Base-by-base conservation (phyloP, 92 coral and sea anemone genomes). In the Phymanthus crucifer region DNA sequence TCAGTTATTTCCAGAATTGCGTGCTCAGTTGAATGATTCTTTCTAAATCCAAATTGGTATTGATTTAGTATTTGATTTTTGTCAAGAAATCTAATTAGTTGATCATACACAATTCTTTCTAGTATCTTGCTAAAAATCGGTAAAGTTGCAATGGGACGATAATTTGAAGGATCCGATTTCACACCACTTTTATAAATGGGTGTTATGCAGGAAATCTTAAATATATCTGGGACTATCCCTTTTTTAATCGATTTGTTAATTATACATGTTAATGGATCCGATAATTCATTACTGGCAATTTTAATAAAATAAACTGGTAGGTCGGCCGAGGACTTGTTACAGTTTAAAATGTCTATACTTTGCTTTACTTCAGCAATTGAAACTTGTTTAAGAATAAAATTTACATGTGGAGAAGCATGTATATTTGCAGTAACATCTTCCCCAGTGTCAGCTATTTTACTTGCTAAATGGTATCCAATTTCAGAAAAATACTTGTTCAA, bases 31-130 rank as follows among this genome's bases (percentile, higher is more conserved):
- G 82, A 85, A 36, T 66, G 69, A 16, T 76, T 69, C 50, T 85
- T 82, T 68, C 84, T 35, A 73, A 85, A 89, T 16, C 89, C 92
- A 89, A 84, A 85, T 38, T 84, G 92, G 72, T 80, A 84, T n/a
- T 84, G 13, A 48, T 37, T 83, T 48, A 88, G 36, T 57, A 86
- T 72, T 23, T 70, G 69, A 69, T 77, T 69, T 66, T 81, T 78
- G 32, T 77, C 79, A 32, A 82, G 45, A 57, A 56, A 73, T 33
- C 19, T 31, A 3, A 56, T 2, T 12, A 85, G 80, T 68, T 89
- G 89, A 36, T 80, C 58, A 54, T 74, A 77, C 32, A 89, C 45
- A 6, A 85, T 14, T 32, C 86, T 85, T 78, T 85, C 93, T 14
- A 89, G 34, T 6, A 68, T 75, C 64, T 73, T 83, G 69, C 57